Evolutionary conservation across 1,140 invertebrate species (phyloP), one percentile per base, ranked within the genome.

Genomic region (Lysiphlebus fabarum): DNA sequence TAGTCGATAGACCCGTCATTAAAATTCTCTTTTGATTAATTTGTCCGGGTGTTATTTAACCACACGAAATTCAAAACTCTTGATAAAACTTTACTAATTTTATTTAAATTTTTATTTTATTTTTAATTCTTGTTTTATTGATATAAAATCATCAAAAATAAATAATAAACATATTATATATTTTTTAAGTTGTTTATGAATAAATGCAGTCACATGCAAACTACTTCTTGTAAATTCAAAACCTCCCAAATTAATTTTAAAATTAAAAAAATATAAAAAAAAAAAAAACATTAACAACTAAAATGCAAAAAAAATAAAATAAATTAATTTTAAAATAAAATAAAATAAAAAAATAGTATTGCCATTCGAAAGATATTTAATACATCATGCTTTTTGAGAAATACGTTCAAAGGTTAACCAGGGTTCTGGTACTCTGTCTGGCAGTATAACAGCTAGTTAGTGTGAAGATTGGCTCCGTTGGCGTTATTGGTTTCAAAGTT

Each of bases 381-480:
- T 50, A 51, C 49, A 6, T 34, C 4, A 37, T 34, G 36, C 37
- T n/a, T 51, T 45, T 59, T 61, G 53, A 51, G 64, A 74, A 74
- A 26, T 26, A 70, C 65, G 71, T 72, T 74, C 68, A 76, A 71
- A 72, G 75, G 76, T 78, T 78, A 78, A 78, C 70, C 72, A 76
- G 74, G 75, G 73, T 74, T 71, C 65, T 58, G 65, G 62, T 68
- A 70, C 66, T 65, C 53, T 64, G 70, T 71, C 71, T 73, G 74
- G 62, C 64, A 66, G 67, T 70, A n/a, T n/a, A 73, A 73, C 70
- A 71, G 72, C 75, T 76, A 77, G 76, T 78, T 78, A 78, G 75
- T 70, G 68, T 65, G 73, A 72, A 78, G 71, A 78, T 78, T 77
- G 75, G 69, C 73, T 77, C 68, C 67, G 66, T 67, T 68, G 61